Evolutionary conservation across 2,888 invertebrate genomes (phyloP), one percentile per base, ranked within the genome.

Genomic region (Drosophila acutilabella): DNA sequence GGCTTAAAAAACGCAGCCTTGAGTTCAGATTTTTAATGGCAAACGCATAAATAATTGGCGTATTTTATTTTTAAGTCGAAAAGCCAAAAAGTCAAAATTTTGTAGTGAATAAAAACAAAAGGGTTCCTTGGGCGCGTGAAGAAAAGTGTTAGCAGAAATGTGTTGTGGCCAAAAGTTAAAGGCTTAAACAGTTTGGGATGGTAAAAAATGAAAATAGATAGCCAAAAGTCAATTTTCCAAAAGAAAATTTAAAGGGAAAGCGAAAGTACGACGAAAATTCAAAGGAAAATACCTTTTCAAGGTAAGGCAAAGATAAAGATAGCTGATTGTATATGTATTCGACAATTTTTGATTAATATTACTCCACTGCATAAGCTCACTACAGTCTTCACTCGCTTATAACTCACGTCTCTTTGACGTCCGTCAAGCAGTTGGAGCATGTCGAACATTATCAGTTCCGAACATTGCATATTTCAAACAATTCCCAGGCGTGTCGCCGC

Each of bases 51-150:
- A 51, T 57, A 56, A 30, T 54, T 57, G 45, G 45, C 23, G 47
- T 53, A 42, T 48, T n/a, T 59, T 59, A 47, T 69, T 62, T 65
- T 75, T 78, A 73, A 71, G 77, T 69, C 64, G 89, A 74, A 86
- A 84, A 85, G 89, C 84, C 85, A 84, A 79, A 87, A 85, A 85
- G 85, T 85, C 89, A 85, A 79, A 84, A 84, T 42, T 41, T 47
- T 14, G 30, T 54, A 67, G 73, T 73, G 52, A 57, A 58, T 26
- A 14, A 30, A 4, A 26, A 74, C 58, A 69, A 78, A 47, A 50
- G 56, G 48, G 40, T 40, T 41, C 10, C 54, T 38, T n/a, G 16
- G 47, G 45, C 56, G 65, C 70, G 71, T 74, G 59, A 65, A 74
- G 11, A 58, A 58, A 42, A 54, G 13, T 4, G 40, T 78, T 64